These are phyloP conservation scores for Oxystoma pomonae DNA, from an alignment of 2,888 invertebrate species.

Conservation along the genomic window DNA sequence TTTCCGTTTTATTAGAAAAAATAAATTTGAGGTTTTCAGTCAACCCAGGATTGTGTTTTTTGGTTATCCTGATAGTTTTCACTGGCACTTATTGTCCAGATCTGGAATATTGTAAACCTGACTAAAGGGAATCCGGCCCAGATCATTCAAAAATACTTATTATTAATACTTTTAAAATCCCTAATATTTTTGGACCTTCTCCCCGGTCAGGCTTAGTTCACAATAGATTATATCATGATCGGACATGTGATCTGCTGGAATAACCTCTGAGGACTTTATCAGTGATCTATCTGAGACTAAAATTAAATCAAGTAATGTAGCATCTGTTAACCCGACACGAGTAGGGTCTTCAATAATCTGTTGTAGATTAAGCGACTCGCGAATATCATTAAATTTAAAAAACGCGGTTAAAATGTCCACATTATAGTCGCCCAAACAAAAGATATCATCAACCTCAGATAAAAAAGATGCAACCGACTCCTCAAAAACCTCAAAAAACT, in stretches of 20 bases:
- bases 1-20: background rate
- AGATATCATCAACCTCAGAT: background rate
- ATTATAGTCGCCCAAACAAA: background rate
- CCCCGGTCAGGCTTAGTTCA: background rate
- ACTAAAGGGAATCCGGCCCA: background rate
- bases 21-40: background rate
- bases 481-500: background rate
- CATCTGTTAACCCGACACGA: background rate
- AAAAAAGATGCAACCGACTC: background rate
- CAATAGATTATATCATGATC: background rate
- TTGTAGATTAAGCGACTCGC: background rate
- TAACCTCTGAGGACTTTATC: background rate
- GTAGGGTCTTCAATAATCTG: background rate
- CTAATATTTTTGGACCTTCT: background rate
- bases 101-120: conserved; percentile 3
- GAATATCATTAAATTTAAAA: background rate
- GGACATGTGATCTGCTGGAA: background rate
- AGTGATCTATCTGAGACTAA: background rate
- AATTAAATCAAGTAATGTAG: background rate
- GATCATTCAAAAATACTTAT: background rate
- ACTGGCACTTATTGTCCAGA: background rate
- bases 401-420: background rate
- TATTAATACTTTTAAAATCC: conserved; percentile 2
- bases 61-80: background rate
- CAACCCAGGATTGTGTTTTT: background rate